These are phyloP conservation scores for Lutjanus erythropterus DNA, from an alignment of 2,113 vertebrate genomes.

Conservation along the genomic window DNA sequence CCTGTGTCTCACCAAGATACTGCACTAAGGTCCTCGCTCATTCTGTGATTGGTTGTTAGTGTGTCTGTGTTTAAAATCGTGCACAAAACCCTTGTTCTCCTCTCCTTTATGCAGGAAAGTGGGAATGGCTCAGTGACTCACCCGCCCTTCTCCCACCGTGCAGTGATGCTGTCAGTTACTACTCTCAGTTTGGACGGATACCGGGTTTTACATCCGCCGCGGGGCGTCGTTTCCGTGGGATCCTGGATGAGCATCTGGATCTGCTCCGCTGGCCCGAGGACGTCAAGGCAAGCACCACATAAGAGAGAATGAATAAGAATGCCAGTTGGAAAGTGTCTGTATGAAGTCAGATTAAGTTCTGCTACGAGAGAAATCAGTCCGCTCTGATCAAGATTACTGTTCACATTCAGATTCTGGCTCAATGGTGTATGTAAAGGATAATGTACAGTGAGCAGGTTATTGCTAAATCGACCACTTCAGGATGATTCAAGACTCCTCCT, in stretches of 20 bases:
- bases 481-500: no score
- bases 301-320: not conserved
- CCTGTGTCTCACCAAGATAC: not conserved
- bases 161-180: slow-evolving; percentile 85
- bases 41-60: not conserved
- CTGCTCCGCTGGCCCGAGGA: slow-evolving; percentile 87
- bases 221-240: slow-evolving; percentile 82
- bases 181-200: slow-evolving; percentile 85
- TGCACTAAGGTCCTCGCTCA: not conserved
- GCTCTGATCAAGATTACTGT: not conserved
- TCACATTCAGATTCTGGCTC: not conserved
- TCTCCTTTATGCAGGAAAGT: slow-evolving; percentile 82
- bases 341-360: not conserved
- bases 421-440: no score
- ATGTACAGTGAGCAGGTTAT: no score
- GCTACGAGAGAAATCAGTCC: not conserved
- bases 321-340: not conserved
- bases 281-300: slow-evolving; percentile 55
- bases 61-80: not conserved
- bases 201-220: slow-evolving; percentile 81
- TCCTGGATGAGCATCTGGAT: slow-evolving; percentile 84
- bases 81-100: not conserved
- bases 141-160: slow-evolving; percentile 87
- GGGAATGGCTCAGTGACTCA: slow-evolving; percentile 89
- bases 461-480: no score